A percentile compares a stretch with the other conserved stretches of the same genome.
These are phyloP conservation scores for Euphydryas editha DNA, from an alignment of 2,888 invertebrate genomes.

Conservation along the genomic window DNA sequence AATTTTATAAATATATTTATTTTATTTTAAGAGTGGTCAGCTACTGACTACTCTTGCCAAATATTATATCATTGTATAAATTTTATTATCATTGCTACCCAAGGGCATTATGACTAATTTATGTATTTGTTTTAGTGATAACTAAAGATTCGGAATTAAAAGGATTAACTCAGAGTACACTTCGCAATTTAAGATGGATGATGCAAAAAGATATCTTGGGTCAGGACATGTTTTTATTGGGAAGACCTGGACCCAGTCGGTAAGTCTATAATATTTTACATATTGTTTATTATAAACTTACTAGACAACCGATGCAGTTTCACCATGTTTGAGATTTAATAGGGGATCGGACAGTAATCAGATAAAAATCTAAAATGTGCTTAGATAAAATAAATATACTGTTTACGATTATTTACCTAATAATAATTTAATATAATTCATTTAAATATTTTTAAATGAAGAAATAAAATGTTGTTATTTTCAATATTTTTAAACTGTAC, in stretches of 20 bases:
- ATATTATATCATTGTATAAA: slow-evolving; percentile 4
- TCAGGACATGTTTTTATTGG: slow-evolving; percentile 98
- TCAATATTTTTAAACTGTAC: too few relatives aligned
- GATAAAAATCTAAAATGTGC: too few relatives aligned
- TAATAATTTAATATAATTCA: too few relatives aligned
- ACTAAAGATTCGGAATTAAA: slow-evolving; percentile 80
- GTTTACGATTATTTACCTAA: too few relatives aligned
- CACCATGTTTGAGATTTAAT: too few relatives aligned
- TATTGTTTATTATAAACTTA: not conserved
- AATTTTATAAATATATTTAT: not conserved
- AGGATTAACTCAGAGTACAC: slow-evolving; percentile 86
- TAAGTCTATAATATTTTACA: slow-evolving; percentile 41
- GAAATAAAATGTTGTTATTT: too few relatives aligned
- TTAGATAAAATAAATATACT: too few relatives aligned
- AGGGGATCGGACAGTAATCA: too few relatives aligned
- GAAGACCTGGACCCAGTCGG: slow-evolving; percentile 92
- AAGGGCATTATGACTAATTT: not conserved
- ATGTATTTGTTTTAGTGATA: slow-evolving; percentile 55
- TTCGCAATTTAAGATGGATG: slow-evolving; percentile 96
- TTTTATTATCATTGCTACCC: not conserved
- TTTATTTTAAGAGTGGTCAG: not conserved
- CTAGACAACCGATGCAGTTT: too few relatives aligned
- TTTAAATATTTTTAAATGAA: too few relatives aligned
- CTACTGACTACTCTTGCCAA: not conserved
- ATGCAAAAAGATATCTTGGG: slow-evolving; percentile 96